A percentile compares a stretch with the other conserved stretches of the same genome.
Evolutionary conservation across 2,113 vertebrate species (phyloP).

Genomic region (Rhynchopsitta pachyrhyncha): DNA sequence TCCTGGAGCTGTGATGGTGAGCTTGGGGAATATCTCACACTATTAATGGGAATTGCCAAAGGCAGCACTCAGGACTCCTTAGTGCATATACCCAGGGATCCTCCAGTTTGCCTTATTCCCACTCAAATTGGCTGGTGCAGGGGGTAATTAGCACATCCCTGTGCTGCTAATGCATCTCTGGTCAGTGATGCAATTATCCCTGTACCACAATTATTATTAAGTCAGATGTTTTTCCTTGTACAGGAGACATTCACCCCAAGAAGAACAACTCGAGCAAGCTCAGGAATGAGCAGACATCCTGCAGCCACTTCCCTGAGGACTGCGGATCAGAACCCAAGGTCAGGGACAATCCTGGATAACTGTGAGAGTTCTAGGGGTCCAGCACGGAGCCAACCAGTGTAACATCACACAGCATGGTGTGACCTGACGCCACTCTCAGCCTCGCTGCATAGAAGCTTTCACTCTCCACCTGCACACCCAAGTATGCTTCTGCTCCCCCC

Average conservation of each 20-base stretch:
- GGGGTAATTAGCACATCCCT: not conserved
- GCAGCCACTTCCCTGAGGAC: not conserved
- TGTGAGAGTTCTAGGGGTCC: not conserved
- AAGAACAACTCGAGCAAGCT: not conserved
- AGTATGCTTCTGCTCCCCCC: not conserved
- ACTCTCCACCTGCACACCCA: rapidly evolving
- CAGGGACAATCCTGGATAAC: not conserved
- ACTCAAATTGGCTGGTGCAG: not conserved
- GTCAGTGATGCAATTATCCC: not conserved
- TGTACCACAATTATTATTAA: not conserved
- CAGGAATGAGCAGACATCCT: not conserved
- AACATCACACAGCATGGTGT: not conserved
- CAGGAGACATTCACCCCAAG: not conserved
- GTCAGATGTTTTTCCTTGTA: not conserved
- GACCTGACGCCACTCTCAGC: rapidly evolving
- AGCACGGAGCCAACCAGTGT: rapidly evolving
- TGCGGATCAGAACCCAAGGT: not conserved
- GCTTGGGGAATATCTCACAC: rapidly evolving
- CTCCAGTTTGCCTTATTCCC: not conserved
- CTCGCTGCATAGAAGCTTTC: not conserved
- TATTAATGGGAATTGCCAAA: rapidly evolving
- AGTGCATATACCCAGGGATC: not conserved
- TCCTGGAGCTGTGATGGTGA: not conserved
- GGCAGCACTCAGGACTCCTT: not conserved
- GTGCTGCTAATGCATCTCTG: not conserved